Evolutionary conservation across 2,888 invertebrate species (phyloP).

Genomic region (Troides aeacus): DNA sequence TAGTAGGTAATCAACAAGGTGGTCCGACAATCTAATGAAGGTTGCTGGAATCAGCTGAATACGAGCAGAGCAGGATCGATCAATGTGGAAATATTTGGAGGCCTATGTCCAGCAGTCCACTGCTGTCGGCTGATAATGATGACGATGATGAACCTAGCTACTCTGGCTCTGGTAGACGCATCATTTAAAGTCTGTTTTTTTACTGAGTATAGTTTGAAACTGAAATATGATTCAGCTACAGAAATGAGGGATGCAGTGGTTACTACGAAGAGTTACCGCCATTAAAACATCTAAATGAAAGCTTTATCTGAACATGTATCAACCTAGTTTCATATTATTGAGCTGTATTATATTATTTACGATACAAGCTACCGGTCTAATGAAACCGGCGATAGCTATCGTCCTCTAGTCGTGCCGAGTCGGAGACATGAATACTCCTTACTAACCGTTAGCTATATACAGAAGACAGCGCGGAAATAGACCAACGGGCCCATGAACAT

Average conservation of each 20-base stretch:
- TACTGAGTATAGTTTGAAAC: no score
- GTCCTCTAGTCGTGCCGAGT: constrained; percentile 13
- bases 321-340: constrained; percentile 12
- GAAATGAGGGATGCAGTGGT: no score
- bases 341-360: constrained; percentile 19
- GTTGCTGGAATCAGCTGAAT: no score
- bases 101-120: neutral
- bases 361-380: constrained; percentile 21
- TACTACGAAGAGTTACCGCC: no score
- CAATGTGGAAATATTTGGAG: neutral
- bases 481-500: constrained; percentile 9
- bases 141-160: no score
- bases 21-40: neutral
- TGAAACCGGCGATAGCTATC: constrained; percentile 22
- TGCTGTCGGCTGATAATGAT: no score
- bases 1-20: neutral
- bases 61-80: no score
- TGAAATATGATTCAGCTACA: no score
- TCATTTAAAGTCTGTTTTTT: no score
- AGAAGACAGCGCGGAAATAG: constrained; percentile 21
- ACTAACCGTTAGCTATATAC: constrained; percentile 17
- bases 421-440: constrained; percentile 21
- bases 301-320: neutral
- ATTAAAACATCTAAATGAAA: neutral
- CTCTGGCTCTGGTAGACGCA: no score